phyloP scores from a whole-genome alignment of 2,888 invertebrate genomes.

The Netelia virgata region DNA sequence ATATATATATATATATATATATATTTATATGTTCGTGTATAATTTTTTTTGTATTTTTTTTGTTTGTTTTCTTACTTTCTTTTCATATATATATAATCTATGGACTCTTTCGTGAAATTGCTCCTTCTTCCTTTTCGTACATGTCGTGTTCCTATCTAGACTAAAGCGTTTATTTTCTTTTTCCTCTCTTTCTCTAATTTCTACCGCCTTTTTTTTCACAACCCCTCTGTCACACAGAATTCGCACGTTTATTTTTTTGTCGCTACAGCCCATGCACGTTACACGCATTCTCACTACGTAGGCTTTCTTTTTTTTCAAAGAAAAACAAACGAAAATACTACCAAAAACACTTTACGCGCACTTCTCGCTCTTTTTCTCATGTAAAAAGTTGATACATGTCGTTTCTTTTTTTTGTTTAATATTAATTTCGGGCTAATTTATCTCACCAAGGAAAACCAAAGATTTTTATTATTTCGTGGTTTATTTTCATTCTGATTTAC shows the following conservation, averaged over 20 bases:
- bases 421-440: too few relatives aligned
- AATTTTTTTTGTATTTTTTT: slow-evolving; percentile 9
- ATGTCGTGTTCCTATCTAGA: slow-evolving; percentile 51
- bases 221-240: neutral
- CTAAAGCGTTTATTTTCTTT: slow-evolving; percentile 26
- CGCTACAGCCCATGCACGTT: neutral
- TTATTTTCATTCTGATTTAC: neutral
- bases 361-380: too few relatives aligned
- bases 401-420: neutral
- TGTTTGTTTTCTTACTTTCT: neutral
- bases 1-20: slow-evolving; percentile 32
- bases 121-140: slow-evolving; percentile 5
- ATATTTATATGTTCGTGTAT: slow-evolving; percentile 8
- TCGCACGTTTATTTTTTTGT: neutral
- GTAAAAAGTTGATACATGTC: too few relatives aligned
- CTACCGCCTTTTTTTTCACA: neutral
- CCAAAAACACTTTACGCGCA: too few relatives aligned
- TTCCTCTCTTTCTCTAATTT: neutral
- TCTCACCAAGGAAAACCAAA: slow-evolving; percentile 4
- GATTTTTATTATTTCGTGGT: neutral
- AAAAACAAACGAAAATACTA: too few relatives aligned
- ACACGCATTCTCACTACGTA: neutral
- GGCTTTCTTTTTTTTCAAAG: neutral
- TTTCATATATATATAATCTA: slow-evolving; percentile 31
- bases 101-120: slow-evolving; percentile 38